Evolutionary conservation across 2,888 invertebrate species (phyloP).

Genomic region (Punctoribates punctum): DNA sequence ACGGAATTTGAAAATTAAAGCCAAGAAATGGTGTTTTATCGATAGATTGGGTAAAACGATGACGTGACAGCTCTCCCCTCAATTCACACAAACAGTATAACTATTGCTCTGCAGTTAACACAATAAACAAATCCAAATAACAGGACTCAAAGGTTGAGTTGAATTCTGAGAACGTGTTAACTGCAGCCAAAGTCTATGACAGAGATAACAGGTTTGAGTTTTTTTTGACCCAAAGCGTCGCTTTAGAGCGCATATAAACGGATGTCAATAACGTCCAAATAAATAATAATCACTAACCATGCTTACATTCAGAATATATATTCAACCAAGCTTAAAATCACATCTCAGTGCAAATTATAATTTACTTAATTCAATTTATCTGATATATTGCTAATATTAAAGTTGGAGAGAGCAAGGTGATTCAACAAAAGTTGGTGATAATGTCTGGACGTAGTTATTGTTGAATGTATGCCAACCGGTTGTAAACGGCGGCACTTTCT

Average conservation of each 20-base stretch:
- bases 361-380: no score
- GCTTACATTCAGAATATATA: no score
- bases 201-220: neutral
- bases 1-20: no score
- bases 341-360: no score
- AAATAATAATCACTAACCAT: neutral
- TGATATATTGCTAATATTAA: no score
- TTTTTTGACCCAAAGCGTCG: neutral
- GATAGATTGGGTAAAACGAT: neutral
- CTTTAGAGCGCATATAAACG: neutral
- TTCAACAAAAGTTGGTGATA: no score
- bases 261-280: neutral
- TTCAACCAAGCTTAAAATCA: no score
- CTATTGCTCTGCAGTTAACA: neutral
- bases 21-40: neutral
- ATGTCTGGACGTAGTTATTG: neutral
- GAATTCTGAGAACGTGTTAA: neutral
- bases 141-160: no score
- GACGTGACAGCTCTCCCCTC: neutral
- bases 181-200: neutral
- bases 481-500: conserved; percentile 30
- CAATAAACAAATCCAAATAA: neutral
- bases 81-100: neutral
- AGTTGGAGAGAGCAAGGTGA: no score
- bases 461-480: neutral